A percentile compares a stretch with the other conserved stretches of the same genome.
These are phyloP conservation scores for Arctocebus calabarensis DNA, from an alignment of 2,797 vertebrate genomes.

Conservation along the genomic window DNA sequence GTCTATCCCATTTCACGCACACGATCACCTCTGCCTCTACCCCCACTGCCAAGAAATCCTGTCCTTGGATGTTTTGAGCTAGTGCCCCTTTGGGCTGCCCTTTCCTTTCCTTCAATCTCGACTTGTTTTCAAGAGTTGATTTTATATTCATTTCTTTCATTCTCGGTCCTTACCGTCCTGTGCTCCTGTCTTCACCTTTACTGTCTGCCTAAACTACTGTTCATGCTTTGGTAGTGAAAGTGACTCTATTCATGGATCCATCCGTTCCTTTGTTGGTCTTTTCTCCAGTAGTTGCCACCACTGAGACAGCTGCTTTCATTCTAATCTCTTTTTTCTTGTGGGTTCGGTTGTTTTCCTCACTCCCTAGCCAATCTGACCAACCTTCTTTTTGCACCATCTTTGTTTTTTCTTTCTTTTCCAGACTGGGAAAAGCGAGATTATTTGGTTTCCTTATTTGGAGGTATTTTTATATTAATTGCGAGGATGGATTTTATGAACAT, in stretches of 20 bases:
- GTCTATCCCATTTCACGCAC: not conserved
- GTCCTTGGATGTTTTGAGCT: not conserved
- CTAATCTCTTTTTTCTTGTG: not conserved
- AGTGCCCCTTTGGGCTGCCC: too few relatives aligned
- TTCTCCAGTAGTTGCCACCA: not conserved
- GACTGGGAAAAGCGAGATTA: not conserved
- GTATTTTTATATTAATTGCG: not conserved
- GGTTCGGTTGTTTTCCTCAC: not conserved
- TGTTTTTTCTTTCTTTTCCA: not conserved
- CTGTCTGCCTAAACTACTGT: not conserved
- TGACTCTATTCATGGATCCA: not conserved
- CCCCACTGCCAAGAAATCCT: not conserved
- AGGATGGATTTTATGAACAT: not conserved
- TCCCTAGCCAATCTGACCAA: not conserved
- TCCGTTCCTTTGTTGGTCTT: not conserved
- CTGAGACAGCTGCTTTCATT: not conserved
- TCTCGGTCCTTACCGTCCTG: not conserved
- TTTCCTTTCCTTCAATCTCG: not conserved
- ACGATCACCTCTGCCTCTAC: rapidly evolving
- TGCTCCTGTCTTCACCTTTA: not conserved
- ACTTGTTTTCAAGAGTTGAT: not conserved
- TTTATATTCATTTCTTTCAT: not conserved
- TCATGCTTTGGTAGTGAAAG: too few relatives aligned
- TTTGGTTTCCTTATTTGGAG: slow-evolving; percentile 3
- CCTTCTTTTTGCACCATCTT: not conserved